Conservation (phyloP, 2,888 invertebrate genomes). For the Eulithis prunata region DNA sequence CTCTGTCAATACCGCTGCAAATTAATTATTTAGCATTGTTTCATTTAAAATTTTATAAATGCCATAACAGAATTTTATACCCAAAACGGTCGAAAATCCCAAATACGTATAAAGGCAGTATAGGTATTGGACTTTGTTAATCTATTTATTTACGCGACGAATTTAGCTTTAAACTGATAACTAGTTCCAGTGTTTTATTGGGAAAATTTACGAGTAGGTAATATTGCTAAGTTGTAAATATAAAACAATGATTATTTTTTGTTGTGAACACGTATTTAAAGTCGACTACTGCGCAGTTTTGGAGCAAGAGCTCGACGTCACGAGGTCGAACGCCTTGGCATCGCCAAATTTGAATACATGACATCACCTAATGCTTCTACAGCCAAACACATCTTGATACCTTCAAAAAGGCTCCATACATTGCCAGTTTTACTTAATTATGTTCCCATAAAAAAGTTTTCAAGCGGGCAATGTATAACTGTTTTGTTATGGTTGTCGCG, state of each 20-base stretch:
- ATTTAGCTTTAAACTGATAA: too few relatives aligned
- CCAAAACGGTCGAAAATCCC: too few relatives aligned
- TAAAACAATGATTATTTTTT: too few relatives aligned
- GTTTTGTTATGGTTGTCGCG: constrained; percentile 26
- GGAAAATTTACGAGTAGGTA: too few relatives aligned
- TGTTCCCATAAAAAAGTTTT: background rate
- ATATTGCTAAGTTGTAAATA: too few relatives aligned
- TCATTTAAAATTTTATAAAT: too few relatives aligned
- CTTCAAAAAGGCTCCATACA: background rate
- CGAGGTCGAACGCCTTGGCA: constrained; percentile 73
- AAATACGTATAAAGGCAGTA: too few relatives aligned
- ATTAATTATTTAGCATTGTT: background rate
- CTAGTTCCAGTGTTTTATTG: too few relatives aligned
- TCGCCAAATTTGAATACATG: constrained; percentile 71
- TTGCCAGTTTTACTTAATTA: constrained; percentile 9
- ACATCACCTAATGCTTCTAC: constrained; percentile 35
- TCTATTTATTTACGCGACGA: too few relatives aligned
- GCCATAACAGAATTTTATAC: too few relatives aligned
- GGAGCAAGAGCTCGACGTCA: constrained; percentile 45
- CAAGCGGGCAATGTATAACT: constrained; percentile 13
- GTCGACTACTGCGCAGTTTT: constrained; percentile 41
- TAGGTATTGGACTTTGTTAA: too few relatives aligned
- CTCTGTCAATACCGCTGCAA: background rate
- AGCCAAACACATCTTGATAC: constrained; percentile 15
- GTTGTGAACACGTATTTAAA: constrained; percentile 6